Conservation (phyloP, 2,113 vertebrate genomes). For the Procapra przewalskii region DNA sequence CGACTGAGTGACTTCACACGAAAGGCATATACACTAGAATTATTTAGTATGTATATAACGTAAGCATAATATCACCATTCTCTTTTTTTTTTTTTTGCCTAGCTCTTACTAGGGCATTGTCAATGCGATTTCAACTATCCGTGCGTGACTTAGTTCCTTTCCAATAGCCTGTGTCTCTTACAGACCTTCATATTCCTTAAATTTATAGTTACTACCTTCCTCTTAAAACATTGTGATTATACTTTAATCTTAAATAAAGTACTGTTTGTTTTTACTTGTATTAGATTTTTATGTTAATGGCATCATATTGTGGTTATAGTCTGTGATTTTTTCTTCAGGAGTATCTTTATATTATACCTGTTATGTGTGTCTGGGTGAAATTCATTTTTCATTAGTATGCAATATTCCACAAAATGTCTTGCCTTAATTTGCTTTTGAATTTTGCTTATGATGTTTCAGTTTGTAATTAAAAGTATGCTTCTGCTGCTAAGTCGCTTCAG, state of each 20-base stretch:
- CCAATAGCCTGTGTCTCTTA: neutral
- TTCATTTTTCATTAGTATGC: neutral
- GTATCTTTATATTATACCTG: neutral
- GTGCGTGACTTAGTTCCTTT: accelerated
- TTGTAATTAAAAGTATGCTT: neutral
- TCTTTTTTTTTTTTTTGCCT: neutral
- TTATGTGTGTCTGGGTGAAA: neutral
- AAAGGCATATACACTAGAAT: too few relatives aligned
- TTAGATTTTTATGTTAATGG: neutral
- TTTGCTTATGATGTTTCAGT: neutral
- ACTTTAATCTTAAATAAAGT: neutral
- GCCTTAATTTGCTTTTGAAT: neutral
- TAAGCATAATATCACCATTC: neutral
- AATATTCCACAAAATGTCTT: neutral
- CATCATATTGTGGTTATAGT: neutral
- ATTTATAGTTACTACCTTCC: neutral
- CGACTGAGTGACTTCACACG: too few relatives aligned
- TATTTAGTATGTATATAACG: neutral
- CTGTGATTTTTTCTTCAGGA: neutral
- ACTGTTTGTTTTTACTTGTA: neutral
- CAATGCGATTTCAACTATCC: neutral
- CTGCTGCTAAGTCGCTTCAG: too few relatives aligned
- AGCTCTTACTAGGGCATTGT: neutral
- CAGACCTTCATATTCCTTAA: neutral
- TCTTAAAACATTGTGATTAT: neutral